A percentile compares a stretch with the other conserved stretches of the same genome.
These are phyloP conservation scores for Pelodytes ibericus DNA, from an alignment of 2,797 vertebrate genomes.

Conservation along the genomic window DNA sequence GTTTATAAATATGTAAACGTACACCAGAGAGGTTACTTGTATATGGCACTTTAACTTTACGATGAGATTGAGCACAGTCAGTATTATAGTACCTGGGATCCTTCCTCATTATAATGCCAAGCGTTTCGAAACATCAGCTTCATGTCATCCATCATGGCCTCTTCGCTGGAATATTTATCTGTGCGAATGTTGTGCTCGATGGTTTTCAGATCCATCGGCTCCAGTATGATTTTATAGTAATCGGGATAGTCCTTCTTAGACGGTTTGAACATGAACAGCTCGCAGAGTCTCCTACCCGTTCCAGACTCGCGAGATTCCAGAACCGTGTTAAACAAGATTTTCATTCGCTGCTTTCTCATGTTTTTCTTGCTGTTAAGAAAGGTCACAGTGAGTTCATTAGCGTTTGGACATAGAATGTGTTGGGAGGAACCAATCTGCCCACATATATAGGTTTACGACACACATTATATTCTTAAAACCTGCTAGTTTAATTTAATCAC, in stretches of 20 bases:
- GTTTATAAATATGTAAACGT: too few relatives aligned
- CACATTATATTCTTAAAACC: too few relatives aligned
- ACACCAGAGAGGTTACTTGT: too few relatives aligned
- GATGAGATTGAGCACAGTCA: constrained; percentile 1
- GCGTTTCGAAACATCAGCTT: constrained; percentile 98
- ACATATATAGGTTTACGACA: too few relatives aligned
- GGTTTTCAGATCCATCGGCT: constrained; percentile 96
- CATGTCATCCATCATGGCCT: constrained; percentile 93
- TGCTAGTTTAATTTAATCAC: too few relatives aligned
- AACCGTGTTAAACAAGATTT: constrained; percentile 86
- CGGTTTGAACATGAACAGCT: constrained; percentile 97
- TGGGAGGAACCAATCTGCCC: too few relatives aligned
- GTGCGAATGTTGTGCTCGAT: constrained; percentile 95
- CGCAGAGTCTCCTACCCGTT: constrained; percentile 88
- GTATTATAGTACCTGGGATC: constrained; percentile 87
- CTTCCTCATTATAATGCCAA: constrained; percentile 96
- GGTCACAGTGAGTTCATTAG: neutral
- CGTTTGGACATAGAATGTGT: too few relatives aligned
- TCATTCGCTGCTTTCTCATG: constrained; percentile 92
- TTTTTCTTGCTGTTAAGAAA: constrained; percentile 89
- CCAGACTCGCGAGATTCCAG: constrained; percentile 86
- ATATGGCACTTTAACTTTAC: too few relatives aligned
- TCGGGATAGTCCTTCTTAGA: constrained; percentile 99
- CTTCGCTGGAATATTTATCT: constrained; percentile 90
- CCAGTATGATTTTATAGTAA: constrained; percentile 98